phyloP scores from a whole-genome alignment of 37 sponge, comb jelly and placozoan species.

The Lycopodina hypogea region DNA sequence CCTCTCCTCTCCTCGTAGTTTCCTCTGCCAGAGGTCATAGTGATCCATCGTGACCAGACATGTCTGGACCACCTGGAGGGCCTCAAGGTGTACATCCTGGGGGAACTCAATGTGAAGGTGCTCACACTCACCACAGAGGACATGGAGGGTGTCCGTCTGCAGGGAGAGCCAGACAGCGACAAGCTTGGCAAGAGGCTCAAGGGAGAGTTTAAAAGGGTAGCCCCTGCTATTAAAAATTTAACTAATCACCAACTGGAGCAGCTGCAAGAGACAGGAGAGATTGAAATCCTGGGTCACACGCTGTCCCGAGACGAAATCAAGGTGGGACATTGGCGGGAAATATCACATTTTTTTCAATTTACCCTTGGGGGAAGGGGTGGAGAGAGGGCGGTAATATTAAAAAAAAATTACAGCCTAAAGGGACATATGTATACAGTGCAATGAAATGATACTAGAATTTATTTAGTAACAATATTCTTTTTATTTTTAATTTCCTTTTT shows the following conservation, averaged over 20 bases:
- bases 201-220: constrained; percentile 76
- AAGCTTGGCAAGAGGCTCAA: constrained; percentile 91
- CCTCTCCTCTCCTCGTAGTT: constrained; percentile 37
- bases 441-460: too few species aligned
- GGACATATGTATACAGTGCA: too few species aligned
- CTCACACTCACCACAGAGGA: constrained; percentile 76
- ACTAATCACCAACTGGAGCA: constrained; percentile 61
- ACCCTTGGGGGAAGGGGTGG: too few species aligned
- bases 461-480: too few species aligned
- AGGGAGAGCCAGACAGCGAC: constrained; percentile 83
- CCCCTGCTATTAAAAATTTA: constrained; percentile 51
- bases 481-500: too few species aligned
- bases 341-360: too few species aligned
- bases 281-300: constrained; percentile 64
- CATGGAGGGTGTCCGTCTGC: constrained; percentile 76
- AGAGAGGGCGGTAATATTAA: too few species aligned
- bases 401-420: too few species aligned
- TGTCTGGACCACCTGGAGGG: constrained; percentile 56
- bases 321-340: too few species aligned
- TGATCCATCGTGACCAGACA: constrained; percentile 75
- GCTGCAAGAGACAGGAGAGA: constrained; percentile 65
- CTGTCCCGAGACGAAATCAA: constrained; percentile 59
- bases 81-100: constrained; percentile 80
- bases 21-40: constrained; percentile 86
- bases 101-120: constrained; percentile 89